phyloP scores from a whole-genome alignment of 2,797 vertebrate species.

The Pteronotus mesoamericanus region DNA sequence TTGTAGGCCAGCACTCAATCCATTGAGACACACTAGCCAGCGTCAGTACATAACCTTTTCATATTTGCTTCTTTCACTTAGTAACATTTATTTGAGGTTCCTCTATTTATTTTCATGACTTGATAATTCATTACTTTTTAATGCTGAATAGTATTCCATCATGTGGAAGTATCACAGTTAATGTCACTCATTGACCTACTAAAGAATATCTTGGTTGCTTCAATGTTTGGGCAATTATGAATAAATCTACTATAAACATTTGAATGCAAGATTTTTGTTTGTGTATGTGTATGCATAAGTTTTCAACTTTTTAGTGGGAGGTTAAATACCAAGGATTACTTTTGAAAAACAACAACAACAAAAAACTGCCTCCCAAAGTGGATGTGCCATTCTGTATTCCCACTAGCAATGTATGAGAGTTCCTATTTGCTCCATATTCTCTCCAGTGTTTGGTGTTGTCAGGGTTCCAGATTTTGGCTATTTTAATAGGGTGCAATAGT shows the following conservation, averaged over 20 bases:
- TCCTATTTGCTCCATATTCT: background rate
- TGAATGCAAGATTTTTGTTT: background rate
- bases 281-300: too few species aligned
- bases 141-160: background rate
- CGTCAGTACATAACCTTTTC: too few species aligned
- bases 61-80: background rate
- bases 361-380: background rate
- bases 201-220: too few species aligned
- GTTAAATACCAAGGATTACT: background rate
- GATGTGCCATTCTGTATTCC: background rate
- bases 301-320: background rate
- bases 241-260: background rate
- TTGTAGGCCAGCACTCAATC: too few species aligned
- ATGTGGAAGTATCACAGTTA: too few species aligned
- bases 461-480: background rate
- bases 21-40: too few species aligned
- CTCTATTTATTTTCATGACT: background rate
- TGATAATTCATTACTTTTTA: background rate
- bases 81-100: background rate
- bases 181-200: too few species aligned
- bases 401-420: too few species aligned
- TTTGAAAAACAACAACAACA: too few species aligned
- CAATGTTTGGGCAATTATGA: too few species aligned
- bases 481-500: background rate
- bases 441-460: background rate